phyloP scores from a whole-genome alignment of 2,797 vertebrate genomes.

The Lagodon rhomboides region DNA sequence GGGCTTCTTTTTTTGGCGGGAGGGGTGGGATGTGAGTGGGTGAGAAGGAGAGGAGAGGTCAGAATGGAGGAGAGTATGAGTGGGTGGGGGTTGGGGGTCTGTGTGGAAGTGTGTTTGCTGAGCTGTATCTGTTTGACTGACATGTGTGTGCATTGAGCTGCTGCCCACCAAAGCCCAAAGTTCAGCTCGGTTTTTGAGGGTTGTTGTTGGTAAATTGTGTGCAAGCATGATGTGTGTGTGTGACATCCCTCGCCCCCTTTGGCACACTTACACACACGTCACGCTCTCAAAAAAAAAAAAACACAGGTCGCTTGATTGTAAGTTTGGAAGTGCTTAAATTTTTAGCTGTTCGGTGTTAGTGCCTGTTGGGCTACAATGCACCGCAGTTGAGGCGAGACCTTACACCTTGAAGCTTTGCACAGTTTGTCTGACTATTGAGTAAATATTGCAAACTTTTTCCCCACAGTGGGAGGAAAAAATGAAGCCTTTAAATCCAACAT shows the following conservation, averaged over 20 bases:
- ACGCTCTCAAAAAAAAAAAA: constrained; percentile 17
- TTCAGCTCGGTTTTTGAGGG: constrained; percentile 45
- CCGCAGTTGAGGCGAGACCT: constrained; percentile 31
- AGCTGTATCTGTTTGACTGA: constrained; percentile 59
- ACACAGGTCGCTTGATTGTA: constrained; percentile 36
- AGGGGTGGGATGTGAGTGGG: constrained; percentile 77
- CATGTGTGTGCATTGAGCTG: constrained; percentile 34
- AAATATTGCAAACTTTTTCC: constrained; percentile 27
- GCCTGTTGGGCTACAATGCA: constrained; percentile 36
- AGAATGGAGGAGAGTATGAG: constrained; percentile 63
- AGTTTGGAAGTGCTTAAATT: constrained; percentile 42
- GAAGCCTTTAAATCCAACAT: constrained; percentile 23
- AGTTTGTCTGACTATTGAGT: constrained; percentile 26
- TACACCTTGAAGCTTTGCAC: constrained; percentile 45
- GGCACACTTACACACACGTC: constrained; percentile 44
- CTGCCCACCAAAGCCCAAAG: constrained; percentile 45
- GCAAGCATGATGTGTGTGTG: constrained; percentile 31
- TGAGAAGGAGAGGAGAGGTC: constrained; percentile 74
- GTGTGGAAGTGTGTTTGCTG: constrained; percentile 51
- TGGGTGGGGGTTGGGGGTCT: constrained; percentile 44
- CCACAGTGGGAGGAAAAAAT: constrained; percentile 6
- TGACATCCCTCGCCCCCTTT: constrained; percentile 44
- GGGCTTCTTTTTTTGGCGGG: constrained; percentile 56
- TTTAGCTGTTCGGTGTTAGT: constrained; percentile 13
- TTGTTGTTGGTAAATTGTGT: constrained; percentile 44